These are phyloP conservation scores for Drosophila macrospina DNA, from an alignment of 2,888 invertebrate species.

Conservation along the genomic window DNA sequence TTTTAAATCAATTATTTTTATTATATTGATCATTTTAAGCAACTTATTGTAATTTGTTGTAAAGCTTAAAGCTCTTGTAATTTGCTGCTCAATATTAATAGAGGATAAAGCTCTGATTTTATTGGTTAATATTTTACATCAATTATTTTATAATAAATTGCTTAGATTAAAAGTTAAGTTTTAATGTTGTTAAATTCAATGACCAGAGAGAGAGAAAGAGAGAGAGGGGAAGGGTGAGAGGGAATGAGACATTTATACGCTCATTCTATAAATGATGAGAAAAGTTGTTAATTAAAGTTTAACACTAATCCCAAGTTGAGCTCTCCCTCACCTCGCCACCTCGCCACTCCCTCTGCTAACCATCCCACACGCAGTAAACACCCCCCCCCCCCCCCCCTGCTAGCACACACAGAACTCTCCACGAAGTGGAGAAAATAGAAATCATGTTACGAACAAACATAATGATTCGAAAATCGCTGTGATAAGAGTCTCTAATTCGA, in stretches of 20 bases:
- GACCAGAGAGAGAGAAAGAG: neutral
- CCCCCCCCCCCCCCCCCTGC: constrained; percentile 9
- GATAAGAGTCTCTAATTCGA: constrained; percentile 63
- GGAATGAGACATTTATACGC: no score
- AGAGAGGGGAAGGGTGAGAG: no score
- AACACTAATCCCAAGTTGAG: constrained; percentile 52
- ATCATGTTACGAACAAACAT: constrained; percentile 36
- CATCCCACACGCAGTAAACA: no score
- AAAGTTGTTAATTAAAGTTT: constrained; percentile 59
- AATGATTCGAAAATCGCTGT: constrained; percentile 54
- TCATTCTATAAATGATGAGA: neutral
- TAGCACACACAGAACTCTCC: neutral
- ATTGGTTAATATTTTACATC: neutral
- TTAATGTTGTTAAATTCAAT: neutral
- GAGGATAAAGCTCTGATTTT: neutral
- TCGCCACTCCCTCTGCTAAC: neutral
- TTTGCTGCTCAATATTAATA: neutral
- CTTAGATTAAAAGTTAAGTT: no score
- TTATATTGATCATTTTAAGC: no score
- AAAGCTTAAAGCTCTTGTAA: no score
- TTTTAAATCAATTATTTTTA: no score
- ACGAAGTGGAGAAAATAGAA: neutral
- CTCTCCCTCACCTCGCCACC: neutral
- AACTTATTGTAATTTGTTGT: no score
- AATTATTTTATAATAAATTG: no score